Conservation (phyloP, 2,888 invertebrate species). For the Odontocolon sp. region DNA sequence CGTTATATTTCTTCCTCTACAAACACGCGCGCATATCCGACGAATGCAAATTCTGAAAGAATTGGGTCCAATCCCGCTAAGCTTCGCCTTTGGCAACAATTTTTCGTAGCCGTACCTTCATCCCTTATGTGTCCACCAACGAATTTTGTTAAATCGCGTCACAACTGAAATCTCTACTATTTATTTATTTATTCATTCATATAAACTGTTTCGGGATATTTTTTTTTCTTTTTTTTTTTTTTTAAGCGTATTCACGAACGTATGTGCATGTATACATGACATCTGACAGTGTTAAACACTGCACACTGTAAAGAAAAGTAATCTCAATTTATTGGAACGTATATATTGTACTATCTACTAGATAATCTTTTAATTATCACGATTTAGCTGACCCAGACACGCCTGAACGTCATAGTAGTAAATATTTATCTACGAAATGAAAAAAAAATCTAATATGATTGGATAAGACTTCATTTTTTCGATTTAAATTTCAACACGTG, state of each 20-base stretch:
- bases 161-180: constrained; percentile 70
- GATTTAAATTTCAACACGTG: neutral
- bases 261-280: constrained; percentile 56
- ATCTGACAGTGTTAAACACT: constrained; percentile 30
- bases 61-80: constrained; percentile 45
- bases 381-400: constrained; percentile 7
- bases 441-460: neutral
- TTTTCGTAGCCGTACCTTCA: neutral
- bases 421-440: neutral
- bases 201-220: constrained; percentile 28
- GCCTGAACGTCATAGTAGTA: constrained; percentile 20
- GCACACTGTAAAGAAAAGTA: constrained; percentile 52
- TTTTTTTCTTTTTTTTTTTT: no score
- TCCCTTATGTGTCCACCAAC: neutral
- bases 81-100: constrained; percentile 3
- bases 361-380: constrained; percentile 21
- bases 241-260: constrained; percentile 41
- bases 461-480: constrained; percentile 27
- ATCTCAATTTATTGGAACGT: constrained; percentile 66
- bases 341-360: constrained; percentile 18
- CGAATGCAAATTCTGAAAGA: constrained; percentile 22
- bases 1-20: no score
- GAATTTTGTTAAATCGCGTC: constrained; percentile 42
- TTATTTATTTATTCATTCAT: constrained; percentile 76
- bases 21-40: neutral